Percentiles rank a stretch among this genome's conserved stretches.
These are phyloP conservation scores for Microtus montanus DNA, from an alignment of 2,113 vertebrate species.

Conservation along the genomic window DNA sequence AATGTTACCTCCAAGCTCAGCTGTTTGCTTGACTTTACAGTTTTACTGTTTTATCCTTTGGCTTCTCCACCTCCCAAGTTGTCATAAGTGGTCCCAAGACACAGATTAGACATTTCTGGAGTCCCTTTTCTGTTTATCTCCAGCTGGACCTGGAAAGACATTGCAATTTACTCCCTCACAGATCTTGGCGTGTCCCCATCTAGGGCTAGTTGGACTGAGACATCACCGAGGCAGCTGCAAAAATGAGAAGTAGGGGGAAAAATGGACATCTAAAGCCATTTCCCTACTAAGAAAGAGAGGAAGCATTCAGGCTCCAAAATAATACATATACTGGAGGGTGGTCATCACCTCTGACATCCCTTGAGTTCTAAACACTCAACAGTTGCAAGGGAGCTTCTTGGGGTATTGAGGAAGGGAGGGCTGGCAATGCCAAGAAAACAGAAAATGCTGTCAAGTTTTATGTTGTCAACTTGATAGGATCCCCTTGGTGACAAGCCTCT, in stretches of 20 bases:
- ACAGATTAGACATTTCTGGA: neutral
- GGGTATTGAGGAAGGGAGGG: neutral
- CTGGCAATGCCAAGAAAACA: neutral
- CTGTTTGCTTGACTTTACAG: slow-evolving; percentile 49
- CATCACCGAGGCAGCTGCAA: slow-evolving; percentile 41
- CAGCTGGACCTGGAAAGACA: slow-evolving; percentile 39
- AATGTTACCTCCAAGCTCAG: neutral
- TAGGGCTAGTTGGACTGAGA: neutral
- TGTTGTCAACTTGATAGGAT: neutral
- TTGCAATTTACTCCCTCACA: neutral
- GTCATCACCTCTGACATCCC: neutral
- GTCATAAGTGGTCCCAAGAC: neutral
- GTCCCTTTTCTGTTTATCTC: slow-evolving; percentile 14
- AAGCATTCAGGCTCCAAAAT: slow-evolving; percentile 27
- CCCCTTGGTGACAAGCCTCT: neutral
- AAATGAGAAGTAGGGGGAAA: slow-evolving; percentile 56
- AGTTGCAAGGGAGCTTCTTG: neutral
- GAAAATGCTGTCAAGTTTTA: neutral
- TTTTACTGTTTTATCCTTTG: neutral
- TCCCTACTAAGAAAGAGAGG: slow-evolving; percentile 21
- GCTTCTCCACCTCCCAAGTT: slow-evolving; percentile 33
- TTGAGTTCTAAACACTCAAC: neutral
- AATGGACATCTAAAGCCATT: neutral
- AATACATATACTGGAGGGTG: too few species aligned
- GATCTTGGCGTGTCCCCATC: neutral